phyloP scores from a whole-genome alignment of 1,140 invertebrate species.

The Bombus ignitus region DNA sequence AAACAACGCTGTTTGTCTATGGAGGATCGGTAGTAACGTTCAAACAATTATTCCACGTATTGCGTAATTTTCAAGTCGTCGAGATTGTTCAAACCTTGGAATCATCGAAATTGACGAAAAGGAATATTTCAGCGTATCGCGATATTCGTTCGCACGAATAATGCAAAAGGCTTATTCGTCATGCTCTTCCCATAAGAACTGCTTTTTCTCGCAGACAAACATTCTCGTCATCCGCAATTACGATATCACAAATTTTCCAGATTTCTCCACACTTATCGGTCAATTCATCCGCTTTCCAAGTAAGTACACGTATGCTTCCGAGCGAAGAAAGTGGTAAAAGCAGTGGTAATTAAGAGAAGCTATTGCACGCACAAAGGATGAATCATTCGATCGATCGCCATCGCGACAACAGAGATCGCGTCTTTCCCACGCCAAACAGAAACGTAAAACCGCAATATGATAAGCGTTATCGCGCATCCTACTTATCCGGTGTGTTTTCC shows the following conservation, averaged over 20 bases:
- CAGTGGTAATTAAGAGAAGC: background rate
- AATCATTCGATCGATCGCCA: background rate
- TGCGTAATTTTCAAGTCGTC: background rate
- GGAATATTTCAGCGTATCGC: too few relatives aligned
- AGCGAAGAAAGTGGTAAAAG: too few relatives aligned
- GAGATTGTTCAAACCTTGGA: too few relatives aligned
- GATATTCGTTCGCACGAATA: too few relatives aligned
- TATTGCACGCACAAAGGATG: background rate
- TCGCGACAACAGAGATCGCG: background rate
- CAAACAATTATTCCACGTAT: background rate
- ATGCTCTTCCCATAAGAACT: background rate
- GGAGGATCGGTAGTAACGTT: too few relatives aligned
- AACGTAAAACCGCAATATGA: background rate
- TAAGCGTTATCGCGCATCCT: slow-evolving; percentile 34
- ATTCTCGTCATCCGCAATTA: background rate
- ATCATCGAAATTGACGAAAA: too few relatives aligned
- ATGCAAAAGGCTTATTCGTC: background rate
- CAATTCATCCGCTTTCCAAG: background rate
- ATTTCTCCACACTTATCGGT: background rate
- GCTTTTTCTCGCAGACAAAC: background rate
- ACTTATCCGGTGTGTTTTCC: background rate
- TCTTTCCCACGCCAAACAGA: background rate
- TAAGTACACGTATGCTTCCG: background rate
- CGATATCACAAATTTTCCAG: background rate
- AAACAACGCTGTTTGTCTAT: too few relatives aligned